Base-by-base conservation (phyloP, 2,888 invertebrate genomes). In the Agrochola macilenta region DNA sequence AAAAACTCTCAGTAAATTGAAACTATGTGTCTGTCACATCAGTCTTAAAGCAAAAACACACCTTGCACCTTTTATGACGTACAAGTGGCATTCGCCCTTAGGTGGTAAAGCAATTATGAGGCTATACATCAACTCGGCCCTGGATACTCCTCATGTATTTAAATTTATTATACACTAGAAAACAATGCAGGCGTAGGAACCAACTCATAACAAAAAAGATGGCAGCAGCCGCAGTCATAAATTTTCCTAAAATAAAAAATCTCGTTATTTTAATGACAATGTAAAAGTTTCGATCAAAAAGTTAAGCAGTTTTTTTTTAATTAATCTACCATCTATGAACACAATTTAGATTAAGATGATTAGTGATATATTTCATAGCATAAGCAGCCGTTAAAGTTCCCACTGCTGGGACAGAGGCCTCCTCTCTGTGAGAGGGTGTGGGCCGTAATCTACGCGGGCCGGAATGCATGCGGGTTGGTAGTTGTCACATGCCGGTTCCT, bases 261-360 rank as follows among this genome's bases (percentile, higher is more conserved):
- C 4, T 30, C 4, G 26, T 46, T 17, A n/a, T 39, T 14, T 20
- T 11, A 65, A 8, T 30, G 14, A 30, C 30, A 52, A 30, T 68
- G 17, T 30, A 35, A 46, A 69, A 35, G 12, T 46, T 52, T 14
- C 5, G 54, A 79, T 70, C 77, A 78, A 78, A 60, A 61, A 12
- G 17, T 35, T 3, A 17, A 26, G 17, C 20, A 17, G 17, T 52
- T 76, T 43, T 23, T 75, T 46, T 20, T 5, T 5, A 12, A 69
- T 49, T 30, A 49, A 30, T 64, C 23, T 43, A n/a, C 12, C 0
- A 23, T 14, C 12, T 2, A 17, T 7, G 49, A 79, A 74, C 39
- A 66, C 81, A n/a, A 68, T 54, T 49, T 35, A 8, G 17, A 39
- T 35, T 30, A 20, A 52, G 20, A n/a, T 39, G 20, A 64, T 23